Conservation (phyloP, 2,113 vertebrate species). For the Salvator merianae region DNA sequence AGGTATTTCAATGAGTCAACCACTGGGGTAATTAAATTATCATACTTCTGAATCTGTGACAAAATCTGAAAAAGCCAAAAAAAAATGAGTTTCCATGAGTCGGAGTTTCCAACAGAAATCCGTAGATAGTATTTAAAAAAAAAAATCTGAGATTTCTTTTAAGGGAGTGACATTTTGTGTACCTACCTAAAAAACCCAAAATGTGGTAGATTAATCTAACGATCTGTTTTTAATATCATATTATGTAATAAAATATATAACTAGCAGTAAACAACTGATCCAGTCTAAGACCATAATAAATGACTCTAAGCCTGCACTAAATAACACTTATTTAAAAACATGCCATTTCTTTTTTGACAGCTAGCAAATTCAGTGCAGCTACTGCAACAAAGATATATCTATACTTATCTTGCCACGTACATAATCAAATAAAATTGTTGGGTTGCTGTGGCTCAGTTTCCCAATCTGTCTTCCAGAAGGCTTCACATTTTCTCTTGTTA, state of each 20-base stretch:
- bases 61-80: constrained; percentile 83
- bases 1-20: constrained; percentile 99
- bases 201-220: background rate
- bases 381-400: background rate
- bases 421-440: constrained; percentile 99
- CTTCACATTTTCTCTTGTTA: constrained; percentile 99
- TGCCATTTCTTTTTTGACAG: background rate
- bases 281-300: no score
- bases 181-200: background rate
- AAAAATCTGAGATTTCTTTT: no score
- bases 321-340: background rate
- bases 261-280: no score
- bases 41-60: constrained; percentile 98
- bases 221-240: background rate
- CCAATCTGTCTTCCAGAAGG: constrained; percentile 98
- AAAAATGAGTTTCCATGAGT: background rate
- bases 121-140: background rate
- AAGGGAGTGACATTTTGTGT: background rate
- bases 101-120: no score
- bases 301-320: background rate
- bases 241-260: background rate
- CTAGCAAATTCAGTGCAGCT: background rate
- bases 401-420: constrained; percentile 77
- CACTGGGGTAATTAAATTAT: constrained; percentile 96
- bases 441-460: constrained; percentile 98